phyloP scores from a whole-genome alignment of 2,113 vertebrate genomes.

The Nycticorax nycticorax region DNA sequence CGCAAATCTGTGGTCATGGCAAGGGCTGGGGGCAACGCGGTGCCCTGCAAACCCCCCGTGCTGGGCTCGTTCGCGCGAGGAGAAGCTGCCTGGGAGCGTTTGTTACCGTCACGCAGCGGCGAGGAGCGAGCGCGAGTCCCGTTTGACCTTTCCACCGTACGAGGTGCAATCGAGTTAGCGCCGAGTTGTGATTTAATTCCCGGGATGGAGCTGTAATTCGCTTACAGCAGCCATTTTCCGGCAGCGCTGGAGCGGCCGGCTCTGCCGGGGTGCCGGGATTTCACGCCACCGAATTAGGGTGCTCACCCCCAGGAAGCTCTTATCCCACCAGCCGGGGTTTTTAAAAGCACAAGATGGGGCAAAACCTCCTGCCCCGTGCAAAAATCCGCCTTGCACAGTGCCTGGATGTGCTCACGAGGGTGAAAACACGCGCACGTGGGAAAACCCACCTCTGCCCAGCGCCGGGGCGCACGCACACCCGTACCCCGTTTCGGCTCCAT shows the following conservation, averaged over 20 bases:
- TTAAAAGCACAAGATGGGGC: neutral
- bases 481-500: rapidly evolving
- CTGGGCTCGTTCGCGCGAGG: neutral
- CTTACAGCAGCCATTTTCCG: constrained; percentile 53
- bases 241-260: neutral
- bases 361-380: neutral
- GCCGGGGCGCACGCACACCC: rapidly evolving
- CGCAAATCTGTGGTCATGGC: rapidly evolving
- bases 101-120: neutral
- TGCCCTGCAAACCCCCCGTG: neutral
- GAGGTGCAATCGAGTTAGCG: constrained; percentile 62
- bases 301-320: too few species aligned
- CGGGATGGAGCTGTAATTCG: constrained; percentile 61
- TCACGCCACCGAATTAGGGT: rapidly evolving
- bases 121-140: neutral
- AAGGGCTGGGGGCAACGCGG: rapidly evolving
- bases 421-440: neutral
- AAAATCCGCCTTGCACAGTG: rapidly evolving
- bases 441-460: neutral
- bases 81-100: neutral
- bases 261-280: neutral
- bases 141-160: constrained; percentile 63
- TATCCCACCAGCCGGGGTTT: rapidly evolving
- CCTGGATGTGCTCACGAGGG: neutral
- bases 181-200: constrained; percentile 71